Evolutionary conservation across 1,140 invertebrate species (phyloP), one percentile per base, ranked within the genome.

Genomic region (Trichonephila clavipes): DNA sequence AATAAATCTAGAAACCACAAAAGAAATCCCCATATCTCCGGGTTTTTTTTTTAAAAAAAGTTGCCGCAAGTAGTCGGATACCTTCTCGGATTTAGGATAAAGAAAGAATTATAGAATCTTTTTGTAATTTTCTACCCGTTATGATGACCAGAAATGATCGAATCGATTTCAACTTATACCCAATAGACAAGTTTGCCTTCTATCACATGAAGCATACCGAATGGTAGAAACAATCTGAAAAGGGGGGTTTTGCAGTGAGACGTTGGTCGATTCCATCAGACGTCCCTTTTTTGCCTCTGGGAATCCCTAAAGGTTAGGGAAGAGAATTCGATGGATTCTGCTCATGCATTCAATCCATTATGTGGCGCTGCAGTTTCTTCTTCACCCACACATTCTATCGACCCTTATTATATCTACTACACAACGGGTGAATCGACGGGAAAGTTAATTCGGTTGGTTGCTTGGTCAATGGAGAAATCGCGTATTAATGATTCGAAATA

Each of bases 261-360:
- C 18, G 62, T 34, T 12, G 72, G 72, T 77, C 72, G 72, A 77
- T 77, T 77, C 72, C 34, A 40, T 77, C 34, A 77, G 72, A 77
- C 72, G 72, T 77, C 72, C 72, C 72, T 77, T 77, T 51, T 77
- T 77, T 77, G 72, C 72, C 72, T 77, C 72, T 77, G 72, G 72
- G 72, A 77, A 77, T 77, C 72, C 72, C 28, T 77, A 77, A 77
- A 77, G 72, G 72, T 77, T 34, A 51, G 72, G 72, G 18, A 28
- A 34, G 28, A 77, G 72, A 34, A 77, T 77, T 34, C 72, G 72
- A 77, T 40, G 72, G 34, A 77, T 77, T 77, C 72, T 77, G 72
- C 28, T 40, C 72, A 77, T 77, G 72, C 72, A 77, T 77, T 77
- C 72, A 40, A 77, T 77, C 72, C 72, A 77, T 77, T 77, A 77